These are phyloP conservation scores for Alviniconcha marisindica DNA, from an alignment of 1,140 invertebrate genomes.

Conservation along the genomic window DNA sequence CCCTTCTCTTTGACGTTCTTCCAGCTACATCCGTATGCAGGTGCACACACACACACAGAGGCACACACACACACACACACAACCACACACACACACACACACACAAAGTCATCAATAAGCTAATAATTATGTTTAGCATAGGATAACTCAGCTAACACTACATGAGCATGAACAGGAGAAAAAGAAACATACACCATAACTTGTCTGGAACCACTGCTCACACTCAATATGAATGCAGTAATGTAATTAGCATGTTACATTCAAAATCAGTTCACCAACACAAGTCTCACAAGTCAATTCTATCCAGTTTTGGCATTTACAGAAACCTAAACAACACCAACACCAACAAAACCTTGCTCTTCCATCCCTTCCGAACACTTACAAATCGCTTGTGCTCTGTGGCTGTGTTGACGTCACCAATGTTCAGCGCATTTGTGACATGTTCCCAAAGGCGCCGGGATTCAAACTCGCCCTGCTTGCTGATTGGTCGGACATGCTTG, in stretches of 20 bases:
- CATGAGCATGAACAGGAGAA: not conserved
- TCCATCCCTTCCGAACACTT: too few relatives aligned
- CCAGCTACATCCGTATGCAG: not conserved
- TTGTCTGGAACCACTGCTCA: not conserved
- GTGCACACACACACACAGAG: not conserved
- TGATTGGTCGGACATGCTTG: conserved; percentile 71
- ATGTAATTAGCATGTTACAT: not conserved
- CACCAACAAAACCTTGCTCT: not conserved
- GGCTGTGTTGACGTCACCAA: conserved; percentile 70
- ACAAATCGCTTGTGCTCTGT: conserved; percentile 74
- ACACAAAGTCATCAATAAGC: too few relatives aligned
- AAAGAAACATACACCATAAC: not conserved
- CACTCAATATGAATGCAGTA: not conserved
- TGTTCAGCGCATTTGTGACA: conserved; percentile 70
- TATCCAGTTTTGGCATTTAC: not conserved
- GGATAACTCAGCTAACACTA: not conserved
- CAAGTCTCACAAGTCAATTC: not conserved
- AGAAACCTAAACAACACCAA: not conserved
- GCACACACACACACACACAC: too few relatives aligned
- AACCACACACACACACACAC: too few relatives aligned
- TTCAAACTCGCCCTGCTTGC: conserved; percentile 71
- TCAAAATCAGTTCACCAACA: not conserved
- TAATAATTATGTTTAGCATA: not conserved
- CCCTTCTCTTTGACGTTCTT: not conserved
- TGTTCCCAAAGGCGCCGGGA: conserved; percentile 73